Base-by-base conservation (phyloP, 2,113 vertebrate genomes). In the Spea bombifrons region DNA sequence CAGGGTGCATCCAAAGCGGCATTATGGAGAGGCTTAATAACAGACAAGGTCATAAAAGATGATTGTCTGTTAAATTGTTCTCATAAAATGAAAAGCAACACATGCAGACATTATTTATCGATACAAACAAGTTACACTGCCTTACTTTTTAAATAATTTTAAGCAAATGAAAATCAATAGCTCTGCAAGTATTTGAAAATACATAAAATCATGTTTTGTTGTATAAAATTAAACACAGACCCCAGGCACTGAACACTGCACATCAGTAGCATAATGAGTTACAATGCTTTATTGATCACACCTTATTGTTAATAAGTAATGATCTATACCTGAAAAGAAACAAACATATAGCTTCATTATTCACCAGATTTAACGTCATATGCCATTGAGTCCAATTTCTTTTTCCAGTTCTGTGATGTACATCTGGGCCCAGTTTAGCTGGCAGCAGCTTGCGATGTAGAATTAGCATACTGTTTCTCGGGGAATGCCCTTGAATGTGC, bases 401-500 rank as follows among this genome's bases (percentile, higher is more conserved):
- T 74, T 82, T 76, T 80, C 48, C n/a, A 7, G 9, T 46, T 5
- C 79, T 85, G 82, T n/a, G 4, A 71, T 76, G 61, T 75, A 52
- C 83, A 87, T n/a, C 76, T 81, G 77, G 49, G 84, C 64, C 43
- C 75, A 83, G 52, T 73, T 87, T 86, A 85, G 83, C 81, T 75
- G 78, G 82, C 83, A 80, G 86, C 87, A 88, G 81, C 86, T 85
- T 55, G 76, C 89, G 86, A 86, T 61, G 5, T 3, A 64, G 73
- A 88, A 91, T 94, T 92, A 92, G 84, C 88, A 88, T 91, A 87
- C 68, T 84, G 84, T 90, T 90, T 92, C 89, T 90, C 75, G 73
- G 87, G 90, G 88, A 91, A 90, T 91, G 92, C 89, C 93, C 90
- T 96, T 94, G 90, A 93, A 86, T 84, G 48, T 83, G 85, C 83